phyloP scores from a whole-genome alignment of 1,140 invertebrate genomes.

The Matsumurasca onukii region DNA sequence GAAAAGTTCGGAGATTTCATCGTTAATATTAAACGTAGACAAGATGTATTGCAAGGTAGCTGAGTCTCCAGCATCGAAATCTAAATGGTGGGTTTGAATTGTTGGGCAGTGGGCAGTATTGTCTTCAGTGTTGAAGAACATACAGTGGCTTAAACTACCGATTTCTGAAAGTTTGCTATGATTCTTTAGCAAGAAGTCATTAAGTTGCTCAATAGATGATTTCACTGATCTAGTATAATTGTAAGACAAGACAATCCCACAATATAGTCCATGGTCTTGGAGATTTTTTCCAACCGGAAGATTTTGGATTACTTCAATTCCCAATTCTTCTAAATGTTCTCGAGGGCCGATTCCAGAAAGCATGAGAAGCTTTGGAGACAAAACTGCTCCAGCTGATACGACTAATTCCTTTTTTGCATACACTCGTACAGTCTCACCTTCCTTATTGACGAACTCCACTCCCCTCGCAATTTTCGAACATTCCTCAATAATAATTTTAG shows the following conservation, averaged over 20 bases:
- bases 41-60: not conserved
- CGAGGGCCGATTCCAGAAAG: constrained; percentile 33
- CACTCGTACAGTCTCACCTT: not conserved
- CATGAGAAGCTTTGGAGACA: constrained; percentile 33
- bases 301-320: constrained; percentile 52
- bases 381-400: constrained; percentile 26
- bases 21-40: not conserved
- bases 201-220: not conserved
- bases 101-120: not conserved
- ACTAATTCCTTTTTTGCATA: constrained; percentile 16
- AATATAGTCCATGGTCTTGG: constrained; percentile 57
- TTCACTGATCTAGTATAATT: not conserved
- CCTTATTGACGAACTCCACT: constrained; percentile 7
- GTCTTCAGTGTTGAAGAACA: not conserved
- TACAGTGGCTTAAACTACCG: not conserved
- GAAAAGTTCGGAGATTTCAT: not conserved
- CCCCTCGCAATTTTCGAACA: not conserved
- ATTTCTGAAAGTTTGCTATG: not conserved
- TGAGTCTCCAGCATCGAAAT: not conserved
- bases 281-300: constrained; percentile 63
- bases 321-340: constrained; percentile 23
- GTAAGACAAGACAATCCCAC: not conserved
- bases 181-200: not conserved
- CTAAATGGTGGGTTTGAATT: not conserved
- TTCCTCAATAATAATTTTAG: constrained; percentile 14